Conservation (phyloP, 2,888 invertebrate genomes). For the Epinotia bilunana region DNA sequence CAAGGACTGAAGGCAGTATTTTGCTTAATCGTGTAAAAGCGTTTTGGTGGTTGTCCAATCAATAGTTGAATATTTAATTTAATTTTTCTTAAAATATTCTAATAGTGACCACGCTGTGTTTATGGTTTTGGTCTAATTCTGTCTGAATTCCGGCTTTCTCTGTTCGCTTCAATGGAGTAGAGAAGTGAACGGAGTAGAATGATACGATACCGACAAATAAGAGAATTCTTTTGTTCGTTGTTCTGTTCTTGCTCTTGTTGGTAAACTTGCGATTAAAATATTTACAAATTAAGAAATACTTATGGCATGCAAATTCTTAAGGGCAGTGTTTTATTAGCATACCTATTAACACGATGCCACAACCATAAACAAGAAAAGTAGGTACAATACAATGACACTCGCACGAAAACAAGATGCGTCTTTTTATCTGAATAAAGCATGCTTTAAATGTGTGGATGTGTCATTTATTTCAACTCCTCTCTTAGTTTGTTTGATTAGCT, state of each 20-base stretch:
- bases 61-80: constrained; percentile 40
- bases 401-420: too few species aligned
- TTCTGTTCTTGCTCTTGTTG: too few species aligned
- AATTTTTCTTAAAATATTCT: constrained; percentile 39
- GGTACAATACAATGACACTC: not conserved
- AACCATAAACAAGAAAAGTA: not conserved
- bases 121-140: constrained; percentile 45
- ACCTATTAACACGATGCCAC: constrained; percentile 2
- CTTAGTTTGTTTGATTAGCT: not conserved
- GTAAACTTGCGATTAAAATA: not conserved
- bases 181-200: not conserved
- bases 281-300: not conserved
- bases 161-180: constrained; percentile 8
- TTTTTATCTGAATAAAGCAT: not conserved
- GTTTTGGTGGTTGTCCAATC: constrained; percentile 19
- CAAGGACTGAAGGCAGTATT: not conserved
- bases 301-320: not conserved
- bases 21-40: not conserved
- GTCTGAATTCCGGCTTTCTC: constrained; percentile 60
- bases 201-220: too few species aligned
- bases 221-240: too few species aligned
- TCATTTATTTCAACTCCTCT: not conserved
- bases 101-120: constrained; percentile 53
- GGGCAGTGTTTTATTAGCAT: constrained; percentile 13
- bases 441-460: not conserved